Percentiles rank a stretch among this genome's conserved stretches.
These are phyloP conservation scores for Andrena praecox DNA, from an alignment of 2,888 invertebrate species.

Conservation along the genomic window DNA sequence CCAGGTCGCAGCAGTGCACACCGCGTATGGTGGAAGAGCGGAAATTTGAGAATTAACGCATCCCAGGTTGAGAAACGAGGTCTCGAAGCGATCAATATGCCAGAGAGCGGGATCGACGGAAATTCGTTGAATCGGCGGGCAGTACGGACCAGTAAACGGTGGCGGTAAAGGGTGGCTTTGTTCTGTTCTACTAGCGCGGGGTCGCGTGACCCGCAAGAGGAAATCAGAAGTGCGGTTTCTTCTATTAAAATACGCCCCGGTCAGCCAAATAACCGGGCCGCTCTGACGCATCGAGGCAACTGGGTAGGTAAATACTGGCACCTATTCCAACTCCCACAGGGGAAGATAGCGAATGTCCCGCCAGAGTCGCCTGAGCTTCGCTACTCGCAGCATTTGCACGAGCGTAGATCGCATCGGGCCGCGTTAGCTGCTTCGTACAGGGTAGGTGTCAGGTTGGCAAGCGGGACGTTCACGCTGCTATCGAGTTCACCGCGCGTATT, in stretches of 20 bases:
- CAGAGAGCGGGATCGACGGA: conserved; percentile 31
- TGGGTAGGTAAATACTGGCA: no score
- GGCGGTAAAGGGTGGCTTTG: conserved; percentile 41
- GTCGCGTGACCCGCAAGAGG: conserved; percentile 22
- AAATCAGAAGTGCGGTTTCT: conserved; percentile 55
- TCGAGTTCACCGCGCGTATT: no score
- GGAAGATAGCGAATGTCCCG: neutral
- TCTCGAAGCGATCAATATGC: conserved; percentile 29
- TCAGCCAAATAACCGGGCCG: conserved; percentile 4
- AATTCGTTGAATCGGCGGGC: conserved; percentile 52
- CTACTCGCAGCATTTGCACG: no score
- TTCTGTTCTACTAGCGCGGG: conserved; percentile 13
- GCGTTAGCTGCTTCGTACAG: no score
- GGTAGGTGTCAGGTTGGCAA: no score
- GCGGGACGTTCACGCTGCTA: no score
- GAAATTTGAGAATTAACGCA: no score
- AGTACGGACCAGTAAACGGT: conserved; percentile 41
- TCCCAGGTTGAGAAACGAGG: neutral
- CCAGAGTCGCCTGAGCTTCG: no score
- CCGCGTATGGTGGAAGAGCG: no score
- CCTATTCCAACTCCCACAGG: neutral
- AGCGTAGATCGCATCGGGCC: no score
- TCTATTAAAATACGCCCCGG: conserved; percentile 8
- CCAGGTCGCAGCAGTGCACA: no score
- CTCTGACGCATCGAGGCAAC: no score